These are phyloP conservation scores for Pangasius djambal DNA, from an alignment of 2,797 vertebrate species.

Conservation along the genomic window DNA sequence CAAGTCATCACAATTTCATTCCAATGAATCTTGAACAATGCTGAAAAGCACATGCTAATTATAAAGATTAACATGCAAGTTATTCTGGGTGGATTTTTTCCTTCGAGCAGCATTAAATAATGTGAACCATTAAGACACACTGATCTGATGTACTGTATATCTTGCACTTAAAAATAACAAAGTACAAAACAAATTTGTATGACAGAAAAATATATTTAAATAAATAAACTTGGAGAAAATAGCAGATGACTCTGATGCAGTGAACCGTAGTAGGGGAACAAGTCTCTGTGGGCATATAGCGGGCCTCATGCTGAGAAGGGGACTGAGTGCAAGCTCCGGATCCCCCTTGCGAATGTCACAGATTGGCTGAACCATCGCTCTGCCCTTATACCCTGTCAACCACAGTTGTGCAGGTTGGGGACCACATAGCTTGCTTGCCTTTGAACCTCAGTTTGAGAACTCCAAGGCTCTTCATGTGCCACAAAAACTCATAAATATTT, in stretches of 20 bases:
- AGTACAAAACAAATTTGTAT: not conserved
- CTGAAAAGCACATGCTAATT: not conserved
- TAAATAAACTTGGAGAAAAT: not conserved
- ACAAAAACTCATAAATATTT: constrained; percentile 55
- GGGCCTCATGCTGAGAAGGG: not conserved
- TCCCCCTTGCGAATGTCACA: constrained; percentile 38
- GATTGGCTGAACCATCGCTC: constrained; percentile 58
- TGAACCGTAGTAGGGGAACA: not conserved
- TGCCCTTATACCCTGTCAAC: constrained; percentile 14
- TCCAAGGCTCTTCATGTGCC: constrained; percentile 51
- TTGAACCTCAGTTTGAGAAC: constrained; percentile 67
- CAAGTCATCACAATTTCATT: not conserved
- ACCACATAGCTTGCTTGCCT: constrained; percentile 54
- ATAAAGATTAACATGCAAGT: not conserved
- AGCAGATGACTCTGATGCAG: not conserved
- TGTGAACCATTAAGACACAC: not conserved
- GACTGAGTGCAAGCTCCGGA: not conserved
- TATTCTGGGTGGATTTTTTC: not conserved
- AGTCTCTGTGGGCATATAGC: not conserved
- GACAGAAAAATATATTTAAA: not conserved
- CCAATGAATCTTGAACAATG: not conserved
- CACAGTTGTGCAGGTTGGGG: not conserved
- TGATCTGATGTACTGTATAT: not conserved
- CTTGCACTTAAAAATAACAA: not conserved
- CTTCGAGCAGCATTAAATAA: not conserved